A percentile compares a stretch with the other conserved stretches of the same genome.
Conservation (phyloP, 2,797 vertebrate species). For the Holocentrus rufus region DNA sequence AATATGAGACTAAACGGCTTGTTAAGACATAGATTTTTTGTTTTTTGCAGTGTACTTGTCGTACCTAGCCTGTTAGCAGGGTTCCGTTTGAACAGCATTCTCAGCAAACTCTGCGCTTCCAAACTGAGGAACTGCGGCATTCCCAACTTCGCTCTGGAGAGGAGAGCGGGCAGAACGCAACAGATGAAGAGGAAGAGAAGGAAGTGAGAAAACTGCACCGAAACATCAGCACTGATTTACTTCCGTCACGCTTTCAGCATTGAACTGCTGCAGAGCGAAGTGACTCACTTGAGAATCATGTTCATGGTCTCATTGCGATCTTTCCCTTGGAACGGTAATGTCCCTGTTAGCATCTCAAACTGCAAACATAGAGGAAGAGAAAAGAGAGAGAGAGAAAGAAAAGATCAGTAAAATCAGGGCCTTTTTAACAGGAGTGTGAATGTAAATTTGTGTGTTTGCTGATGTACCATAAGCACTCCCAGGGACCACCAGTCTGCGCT, state of each 20-base stretch:
- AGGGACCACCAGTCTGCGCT: slow-evolving; percentile 99
- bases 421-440: too few species aligned
- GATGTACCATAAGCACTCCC: slow-evolving; percentile 92
- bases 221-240: too few species aligned
- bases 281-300: slow-evolving; percentile 5
- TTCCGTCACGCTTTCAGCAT: too few species aligned
- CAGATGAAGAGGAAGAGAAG: too few species aligned
- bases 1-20: too few species aligned
- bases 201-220: too few species aligned
- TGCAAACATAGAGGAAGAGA: too few species aligned
- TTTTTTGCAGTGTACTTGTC: slow-evolving; percentile 83
- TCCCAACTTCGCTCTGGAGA: slow-evolving; percentile 92
- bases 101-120: slow-evolving; percentile 94
- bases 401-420: too few species aligned
- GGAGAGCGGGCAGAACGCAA: too few species aligned
- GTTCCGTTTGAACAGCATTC: slow-evolving; percentile 97
- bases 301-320: slow-evolving; percentile 97
- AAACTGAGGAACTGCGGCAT: slow-evolving; percentile 96
- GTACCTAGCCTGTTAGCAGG: slow-evolving; percentile 94
- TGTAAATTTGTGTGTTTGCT: slow-evolving; percentile 26
- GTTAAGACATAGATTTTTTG: too few species aligned
- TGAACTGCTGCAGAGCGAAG: too few species aligned
- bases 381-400: too few species aligned
- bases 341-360: slow-evolving; percentile 99
- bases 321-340: slow-evolving; percentile 96